A percentile compares a stretch with the other conserved stretches of the same genome.
These are phyloP conservation scores for Pluvianellus socialis DNA, from an alignment of 2,113 vertebrate species.

Conservation along the genomic window DNA sequence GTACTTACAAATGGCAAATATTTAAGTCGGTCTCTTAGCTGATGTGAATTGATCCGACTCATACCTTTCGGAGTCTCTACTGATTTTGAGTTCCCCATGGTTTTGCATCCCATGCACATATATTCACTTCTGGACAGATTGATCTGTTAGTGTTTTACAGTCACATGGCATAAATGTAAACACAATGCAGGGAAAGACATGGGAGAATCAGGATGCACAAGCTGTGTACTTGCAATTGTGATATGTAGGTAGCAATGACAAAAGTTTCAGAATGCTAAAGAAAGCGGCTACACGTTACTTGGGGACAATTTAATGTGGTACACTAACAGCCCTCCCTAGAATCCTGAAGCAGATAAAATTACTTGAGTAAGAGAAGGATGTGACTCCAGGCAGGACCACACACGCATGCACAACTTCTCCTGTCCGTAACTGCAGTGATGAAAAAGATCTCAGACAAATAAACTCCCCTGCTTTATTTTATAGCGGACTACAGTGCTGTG, in stretches of 20 bases:
- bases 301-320: background rate
- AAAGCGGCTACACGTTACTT: background rate
- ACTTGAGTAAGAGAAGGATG: background rate
- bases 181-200: background rate
- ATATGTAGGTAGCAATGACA: background rate
- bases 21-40: background rate
- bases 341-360: background rate
- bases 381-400: background rate
- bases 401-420: background rate
- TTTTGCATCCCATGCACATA: background rate
- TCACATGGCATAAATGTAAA: background rate
- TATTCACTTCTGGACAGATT: background rate
- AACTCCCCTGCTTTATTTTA: background rate
- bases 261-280: background rate
- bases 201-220: background rate
- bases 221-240: background rate
- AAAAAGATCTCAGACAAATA: background rate
- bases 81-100: background rate
- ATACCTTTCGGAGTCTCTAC: background rate
- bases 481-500: background rate
- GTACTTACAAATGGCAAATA: background rate
- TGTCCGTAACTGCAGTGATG: background rate
- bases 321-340: background rate
- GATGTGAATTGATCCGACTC: background rate
- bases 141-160: background rate